Conservation (phyloP, 2,113 vertebrate genomes). For the pig (Sus scrofa) region DNA sequence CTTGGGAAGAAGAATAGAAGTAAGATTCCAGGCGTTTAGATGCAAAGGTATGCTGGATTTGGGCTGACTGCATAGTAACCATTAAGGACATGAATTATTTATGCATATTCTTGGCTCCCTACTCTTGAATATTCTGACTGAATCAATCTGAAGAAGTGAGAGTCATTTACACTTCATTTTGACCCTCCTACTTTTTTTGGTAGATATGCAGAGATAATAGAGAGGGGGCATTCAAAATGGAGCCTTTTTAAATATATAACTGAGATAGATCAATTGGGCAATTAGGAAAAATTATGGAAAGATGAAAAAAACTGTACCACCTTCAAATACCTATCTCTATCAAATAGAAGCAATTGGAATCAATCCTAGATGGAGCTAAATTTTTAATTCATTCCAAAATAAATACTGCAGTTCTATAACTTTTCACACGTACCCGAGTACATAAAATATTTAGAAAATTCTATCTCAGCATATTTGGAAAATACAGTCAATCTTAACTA, state of each 20-base stretch:
- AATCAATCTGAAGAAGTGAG: neutral
- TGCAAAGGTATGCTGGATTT: neutral
- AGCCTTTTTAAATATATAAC: neutral
- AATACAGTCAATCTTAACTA: conserved; percentile 66
- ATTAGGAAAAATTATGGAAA: neutral
- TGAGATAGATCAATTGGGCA: neutral
- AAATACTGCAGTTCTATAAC: neutral
- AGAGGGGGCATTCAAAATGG: neutral
- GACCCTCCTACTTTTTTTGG: neutral
- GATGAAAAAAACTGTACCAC: neutral
- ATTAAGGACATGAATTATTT: neutral
- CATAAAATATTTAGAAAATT: conserved; percentile 72
- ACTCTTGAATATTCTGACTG: neutral
- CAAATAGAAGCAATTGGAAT: conserved; percentile 14
- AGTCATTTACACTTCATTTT: neutral
- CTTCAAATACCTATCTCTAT: neutral
- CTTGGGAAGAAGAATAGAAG: neutral
- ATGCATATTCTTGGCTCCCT: neutral
- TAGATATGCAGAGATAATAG: neutral
- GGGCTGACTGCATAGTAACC: neutral
- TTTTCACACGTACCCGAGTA: neutral
- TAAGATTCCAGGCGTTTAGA: neutral
- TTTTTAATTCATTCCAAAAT: conserved; percentile 10
- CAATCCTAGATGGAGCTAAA: neutral
- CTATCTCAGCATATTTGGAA: conserved; percentile 69